Percentiles rank a stretch among this genome's conserved stretches.
These are phyloP conservation scores for Phenacoccus solenopsis DNA, from an alignment of 1,140 invertebrate species.

Conservation along the genomic window DNA sequence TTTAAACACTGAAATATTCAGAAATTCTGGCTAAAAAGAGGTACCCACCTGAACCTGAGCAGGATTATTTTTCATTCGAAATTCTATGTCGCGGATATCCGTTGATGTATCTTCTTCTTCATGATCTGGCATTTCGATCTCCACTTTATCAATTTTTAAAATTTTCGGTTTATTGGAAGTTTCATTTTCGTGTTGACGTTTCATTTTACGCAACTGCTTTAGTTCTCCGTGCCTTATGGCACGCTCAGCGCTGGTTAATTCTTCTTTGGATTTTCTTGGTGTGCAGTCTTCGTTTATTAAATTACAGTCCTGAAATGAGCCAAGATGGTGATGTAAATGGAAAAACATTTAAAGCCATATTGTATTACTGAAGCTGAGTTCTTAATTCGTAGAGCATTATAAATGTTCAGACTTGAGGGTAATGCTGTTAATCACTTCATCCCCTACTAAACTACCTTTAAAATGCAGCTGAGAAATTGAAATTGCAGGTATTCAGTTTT, in stretches of 20 bases:
- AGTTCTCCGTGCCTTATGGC: constrained; percentile 72
- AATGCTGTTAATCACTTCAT: too few relatives aligned
- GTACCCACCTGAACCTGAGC: constrained; percentile 45
- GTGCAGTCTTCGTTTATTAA: constrained; percentile 42
- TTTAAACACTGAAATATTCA: too few relatives aligned
- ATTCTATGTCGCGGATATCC: constrained; percentile 88
- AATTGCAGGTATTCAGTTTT: too few relatives aligned
- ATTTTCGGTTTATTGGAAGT: constrained; percentile 54
- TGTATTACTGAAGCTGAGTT: too few relatives aligned
- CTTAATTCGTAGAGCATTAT: too few relatives aligned
- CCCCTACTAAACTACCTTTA: too few relatives aligned
- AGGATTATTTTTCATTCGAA: constrained; percentile 59
- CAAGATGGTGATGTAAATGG: not conserved
- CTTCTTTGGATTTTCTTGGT: constrained; percentile 34
- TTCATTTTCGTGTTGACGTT: constrained; percentile 50
- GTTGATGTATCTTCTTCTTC: constrained; percentile 41
- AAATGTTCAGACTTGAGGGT: too few relatives aligned
- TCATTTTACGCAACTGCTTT: constrained; percentile 66
- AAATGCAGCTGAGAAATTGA: too few relatives aligned
- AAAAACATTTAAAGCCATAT: too few relatives aligned
- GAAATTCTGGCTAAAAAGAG: not conserved
- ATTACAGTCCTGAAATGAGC: constrained; percentile 45
- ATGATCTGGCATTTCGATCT: constrained; percentile 43
- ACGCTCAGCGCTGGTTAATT: constrained; percentile 61
- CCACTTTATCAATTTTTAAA: constrained; percentile 47